Base-by-base conservation (phyloP, 2,113 vertebrate species). In the Chaetops frenatus region DNA sequence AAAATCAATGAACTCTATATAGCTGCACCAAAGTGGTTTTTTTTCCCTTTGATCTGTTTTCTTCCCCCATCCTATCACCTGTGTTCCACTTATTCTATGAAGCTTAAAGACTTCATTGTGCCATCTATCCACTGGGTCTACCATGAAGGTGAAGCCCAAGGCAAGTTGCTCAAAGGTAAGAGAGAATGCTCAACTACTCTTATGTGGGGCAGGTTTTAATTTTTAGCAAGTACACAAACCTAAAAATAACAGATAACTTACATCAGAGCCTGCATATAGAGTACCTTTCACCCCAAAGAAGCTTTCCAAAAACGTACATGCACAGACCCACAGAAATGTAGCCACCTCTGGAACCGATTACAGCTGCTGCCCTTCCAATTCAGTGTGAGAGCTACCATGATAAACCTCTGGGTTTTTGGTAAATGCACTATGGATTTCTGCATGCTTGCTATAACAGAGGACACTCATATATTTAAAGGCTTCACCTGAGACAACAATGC, bases 401-500 rank as follows among this genome's bases (percentile, higher is more conserved):
- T 21, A 89, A 85, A 79, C 53, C 81, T 50, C 50, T 47, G 61
- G 7, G 9, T 0, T 69, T 90, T 92, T 80, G 28, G 72, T 61
- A 64, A 81, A 91, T 19, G 28, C 42, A 48, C n/a, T 60, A 24
- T 12, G 17, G 42, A 81, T 91, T 92, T 94, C 80, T 79, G 53
- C 66, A 87, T 0, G 1, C 28, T 81, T 91, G 53, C 84, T 79
- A 25, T 50, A 51, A 19, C 29, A 87, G 31, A 92, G 61, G 33
- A 87, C 36, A 69, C 21, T 8, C 53, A 72, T 48, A 71, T 57
- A 84, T 86, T 96, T 88, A 92, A 91, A 85, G 45, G 62, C 38
- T 91, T 82, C 81, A 88, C 57, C 44, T 89, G 73, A 83, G 76
- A 94, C 85, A 92, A 73, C 60, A 76, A 57, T 10, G 77, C 64